phyloP scores from a whole-genome alignment of 1,140 invertebrate genomes.

The Drosophila melanica region DNA sequence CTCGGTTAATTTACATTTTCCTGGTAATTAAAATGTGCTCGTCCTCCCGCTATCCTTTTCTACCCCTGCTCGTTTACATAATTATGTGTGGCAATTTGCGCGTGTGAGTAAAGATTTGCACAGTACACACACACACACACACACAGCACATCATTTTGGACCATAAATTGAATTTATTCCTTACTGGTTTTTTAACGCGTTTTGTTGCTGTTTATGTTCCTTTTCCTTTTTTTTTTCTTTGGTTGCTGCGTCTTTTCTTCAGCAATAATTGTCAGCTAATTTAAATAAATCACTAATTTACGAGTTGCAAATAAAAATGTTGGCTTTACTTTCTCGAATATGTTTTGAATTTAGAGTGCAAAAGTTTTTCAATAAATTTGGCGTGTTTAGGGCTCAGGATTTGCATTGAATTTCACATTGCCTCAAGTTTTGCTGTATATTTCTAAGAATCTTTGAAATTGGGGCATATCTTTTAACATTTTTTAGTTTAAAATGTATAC shows the following conservation, averaged over 20 bases:
- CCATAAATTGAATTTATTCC: conserved; percentile 60
- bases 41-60: neutral
- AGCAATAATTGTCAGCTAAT: conserved; percentile 45
- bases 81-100: conserved; percentile 79
- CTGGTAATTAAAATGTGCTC: conserved; percentile 77
- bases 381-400: conserved; percentile 9
- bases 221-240: conserved; percentile 22
- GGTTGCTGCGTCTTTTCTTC: neutral
- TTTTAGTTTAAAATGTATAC: no score
- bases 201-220: conserved; percentile 33
- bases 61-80: conserved; percentile 69
- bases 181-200: conserved; percentile 21
- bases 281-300: conserved; percentile 41
- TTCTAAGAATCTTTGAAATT: no score
- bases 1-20: conserved; percentile 79
- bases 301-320: conserved; percentile 25
- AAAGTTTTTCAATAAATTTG: conserved; percentile 37
- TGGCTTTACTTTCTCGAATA: conserved; percentile 25
- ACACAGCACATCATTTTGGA: conserved; percentile 42
- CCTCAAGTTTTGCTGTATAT: neutral
- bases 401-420: conserved; percentile 6
- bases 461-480: no score
- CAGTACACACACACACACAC: conserved; percentile 31
- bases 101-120: conserved; percentile 66
- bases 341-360: conserved; percentile 19